Evolutionary conservation across 2,113 vertebrate species (phyloP).

Genomic region (Corydoras sp.): DNA sequence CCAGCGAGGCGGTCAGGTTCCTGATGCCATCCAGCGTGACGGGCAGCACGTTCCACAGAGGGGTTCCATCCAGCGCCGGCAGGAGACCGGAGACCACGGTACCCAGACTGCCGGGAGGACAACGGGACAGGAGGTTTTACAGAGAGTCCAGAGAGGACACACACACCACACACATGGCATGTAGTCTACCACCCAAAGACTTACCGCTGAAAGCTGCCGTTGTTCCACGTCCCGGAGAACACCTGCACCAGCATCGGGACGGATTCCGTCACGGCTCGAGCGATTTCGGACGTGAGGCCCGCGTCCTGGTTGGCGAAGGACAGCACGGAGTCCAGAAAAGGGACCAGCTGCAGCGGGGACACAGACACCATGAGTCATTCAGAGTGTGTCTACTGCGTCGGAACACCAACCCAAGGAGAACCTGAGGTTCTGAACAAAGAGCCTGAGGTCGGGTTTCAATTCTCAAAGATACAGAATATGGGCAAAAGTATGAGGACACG

Average conservation of each 20-base stretch:
- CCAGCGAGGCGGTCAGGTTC: constrained; percentile 19
- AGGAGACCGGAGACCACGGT: constrained; percentile 47
- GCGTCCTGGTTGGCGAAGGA: constrained; percentile 34
- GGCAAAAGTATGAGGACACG: too few species aligned
- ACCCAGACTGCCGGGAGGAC: constrained; percentile 50
- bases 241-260: constrained; percentile 51
- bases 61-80: constrained; percentile 42
- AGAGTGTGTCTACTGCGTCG: too few species aligned
- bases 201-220: constrained; percentile 59
- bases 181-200: not conserved
- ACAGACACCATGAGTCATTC: not conserved
- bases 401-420: too few species aligned
- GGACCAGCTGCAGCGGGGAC: constrained; percentile 42
- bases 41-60: constrained; percentile 38
- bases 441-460: too few species aligned
- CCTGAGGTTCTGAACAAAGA: too few species aligned
- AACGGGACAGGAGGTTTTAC: not conserved
- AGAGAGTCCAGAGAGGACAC: not conserved
- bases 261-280: constrained; percentile 39
- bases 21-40: constrained; percentile 42
- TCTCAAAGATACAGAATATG: too few species aligned
- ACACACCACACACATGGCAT: not conserved
- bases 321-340: constrained; percentile 38
- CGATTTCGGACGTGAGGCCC: constrained; percentile 13
- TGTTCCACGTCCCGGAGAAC: constrained; percentile 46